Conservation (phyloP, 2,888 invertebrate genomes). For the Trissolcus japonicus region DNA sequence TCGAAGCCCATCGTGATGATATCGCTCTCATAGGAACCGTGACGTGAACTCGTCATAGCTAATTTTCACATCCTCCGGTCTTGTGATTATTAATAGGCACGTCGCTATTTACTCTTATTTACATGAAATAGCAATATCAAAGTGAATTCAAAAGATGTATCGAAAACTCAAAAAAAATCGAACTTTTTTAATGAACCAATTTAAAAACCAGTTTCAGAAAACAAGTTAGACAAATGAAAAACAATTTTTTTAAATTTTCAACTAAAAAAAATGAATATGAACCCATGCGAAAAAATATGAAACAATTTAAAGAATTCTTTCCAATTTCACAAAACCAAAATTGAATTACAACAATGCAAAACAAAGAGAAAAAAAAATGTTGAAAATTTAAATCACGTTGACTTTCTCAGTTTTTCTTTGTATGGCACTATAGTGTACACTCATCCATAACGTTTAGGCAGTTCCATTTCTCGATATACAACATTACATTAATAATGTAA, state of each 20-base stretch:
- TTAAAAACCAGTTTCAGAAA: background rate
- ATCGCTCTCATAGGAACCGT: slow-evolving; percentile 54
- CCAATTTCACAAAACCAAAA: background rate
- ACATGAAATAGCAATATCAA: too few species aligned
- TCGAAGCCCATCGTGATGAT: slow-evolving; percentile 39
- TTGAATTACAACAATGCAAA: background rate
- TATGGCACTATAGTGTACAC: slow-evolving; percentile 54
- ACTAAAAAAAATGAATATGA: too few species aligned
- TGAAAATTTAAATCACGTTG: slow-evolving; percentile 44
- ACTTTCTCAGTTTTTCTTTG: slow-evolving; percentile 47
- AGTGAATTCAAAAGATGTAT: too few species aligned
- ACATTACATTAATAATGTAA: slow-evolving; percentile 44
- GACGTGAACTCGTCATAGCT: slow-evolving; percentile 48
- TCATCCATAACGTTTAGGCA: slow-evolving; percentile 39
- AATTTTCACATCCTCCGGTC: slow-evolving; percentile 24
- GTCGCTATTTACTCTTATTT: slow-evolving; percentile 38
- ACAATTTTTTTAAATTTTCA: too few species aligned
- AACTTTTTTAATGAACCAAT: too few species aligned
- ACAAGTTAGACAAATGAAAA: too few species aligned
- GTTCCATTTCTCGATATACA: slow-evolving; percentile 38
- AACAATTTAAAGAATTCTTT: background rate
- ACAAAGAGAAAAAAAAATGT: background rate
- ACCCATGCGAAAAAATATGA: background rate
- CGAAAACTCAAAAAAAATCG: too few species aligned
- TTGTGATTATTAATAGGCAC: slow-evolving; percentile 50